phyloP scores from a whole-genome alignment of 2,888 invertebrate species.

The Eurytoma adleriae region DNA sequence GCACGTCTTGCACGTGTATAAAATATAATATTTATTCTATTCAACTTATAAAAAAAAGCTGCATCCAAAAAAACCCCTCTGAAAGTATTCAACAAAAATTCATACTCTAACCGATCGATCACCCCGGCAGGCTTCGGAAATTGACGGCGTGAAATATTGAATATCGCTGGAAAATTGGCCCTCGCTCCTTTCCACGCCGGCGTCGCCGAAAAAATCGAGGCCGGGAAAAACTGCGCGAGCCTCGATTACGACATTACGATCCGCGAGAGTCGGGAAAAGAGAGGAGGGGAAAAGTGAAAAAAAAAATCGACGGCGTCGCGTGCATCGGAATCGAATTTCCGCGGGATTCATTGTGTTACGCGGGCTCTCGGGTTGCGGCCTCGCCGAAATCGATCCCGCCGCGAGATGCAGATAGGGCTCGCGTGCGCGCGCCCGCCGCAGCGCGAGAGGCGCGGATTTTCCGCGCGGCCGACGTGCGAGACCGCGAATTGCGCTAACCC shows the following conservation, averaged over 20 bases:
- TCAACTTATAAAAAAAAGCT: too few species aligned
- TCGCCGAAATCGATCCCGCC: slow-evolving; percentile 43
- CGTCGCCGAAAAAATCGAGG: not conserved
- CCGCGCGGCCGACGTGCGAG: not conserved
- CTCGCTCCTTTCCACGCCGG: not conserved
- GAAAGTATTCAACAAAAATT: too few species aligned
- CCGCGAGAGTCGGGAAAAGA: not conserved
- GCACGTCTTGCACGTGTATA: too few species aligned
- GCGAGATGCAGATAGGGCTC: slow-evolving; percentile 17
- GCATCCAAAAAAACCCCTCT: too few species aligned
- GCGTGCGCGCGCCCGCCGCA: slow-evolving; percentile 8
- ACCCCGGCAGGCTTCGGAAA: not conserved
- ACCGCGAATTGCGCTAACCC: slow-evolving; percentile 15
- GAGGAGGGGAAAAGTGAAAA: too few species aligned
- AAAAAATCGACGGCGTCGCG: not conserved
- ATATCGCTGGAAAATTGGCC: not conserved
- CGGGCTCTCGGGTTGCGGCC: slow-evolving; percentile 27
- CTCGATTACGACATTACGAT: slow-evolving; percentile 9
- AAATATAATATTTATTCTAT: too few species aligned
- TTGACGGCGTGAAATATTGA: not conserved
- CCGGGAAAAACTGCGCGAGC: not conserved
- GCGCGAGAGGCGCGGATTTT: slow-evolving; percentile 7
- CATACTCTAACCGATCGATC: not conserved
- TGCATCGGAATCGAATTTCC: slow-evolving; percentile 44
- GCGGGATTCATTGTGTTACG: slow-evolving; percentile 49